Base-by-base conservation (phyloP, 23 tunicate genomes). In the Halocynthia aurantium region DNA sequence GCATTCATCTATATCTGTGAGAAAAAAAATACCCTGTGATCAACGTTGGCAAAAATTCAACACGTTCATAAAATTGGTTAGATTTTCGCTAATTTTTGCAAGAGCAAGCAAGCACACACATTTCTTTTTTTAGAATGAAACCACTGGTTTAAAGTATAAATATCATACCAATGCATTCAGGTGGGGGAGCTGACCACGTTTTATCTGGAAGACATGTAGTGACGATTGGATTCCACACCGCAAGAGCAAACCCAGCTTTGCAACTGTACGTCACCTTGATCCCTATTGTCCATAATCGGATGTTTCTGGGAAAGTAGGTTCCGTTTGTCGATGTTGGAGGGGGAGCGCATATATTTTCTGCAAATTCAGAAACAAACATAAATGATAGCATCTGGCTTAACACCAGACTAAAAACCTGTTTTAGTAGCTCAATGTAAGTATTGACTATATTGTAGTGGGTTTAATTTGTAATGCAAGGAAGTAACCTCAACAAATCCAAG, bases 1-100 rank as follows among this genome's bases (percentile, higher is more conserved):
- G 31, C 70, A 65, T 65, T 65, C 70, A 49, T 65, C 70, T 20
- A 65, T 65, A 65, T 65, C 70, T 65, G 70, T n/a, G 44, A 4
- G 44, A 31, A 31, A 31, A 31, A 31, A 31, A 31, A 31, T 31
- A 31, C 44, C 44, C 44, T 31, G n/a, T n/a, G n/a, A n/a, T n/a
- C 44, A 31, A 31, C 44, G 4, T 31, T 31, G 44, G 44, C 44
- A 31, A 31, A 31, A 31, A 31, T 31, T 31, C 44, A 31, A 31
- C 44, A 31, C 44, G 44, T 31, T 31, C 44, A 31, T 31, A 31
- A 31, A 31, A 31, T 31, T 58, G 15, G 15, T 58, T 58, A n/a
- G 15, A 58, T 58, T 13, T 13, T 58, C 15, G n/a, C n/a, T 58
- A 1, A 13, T 58, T 58, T 13, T 4, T 5, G 63, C 63, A 58